Evolutionary conservation across 2,888 invertebrate species (phyloP), one percentile per base, ranked within the genome.

Genomic region (Pseudococcus viburni): DNA sequence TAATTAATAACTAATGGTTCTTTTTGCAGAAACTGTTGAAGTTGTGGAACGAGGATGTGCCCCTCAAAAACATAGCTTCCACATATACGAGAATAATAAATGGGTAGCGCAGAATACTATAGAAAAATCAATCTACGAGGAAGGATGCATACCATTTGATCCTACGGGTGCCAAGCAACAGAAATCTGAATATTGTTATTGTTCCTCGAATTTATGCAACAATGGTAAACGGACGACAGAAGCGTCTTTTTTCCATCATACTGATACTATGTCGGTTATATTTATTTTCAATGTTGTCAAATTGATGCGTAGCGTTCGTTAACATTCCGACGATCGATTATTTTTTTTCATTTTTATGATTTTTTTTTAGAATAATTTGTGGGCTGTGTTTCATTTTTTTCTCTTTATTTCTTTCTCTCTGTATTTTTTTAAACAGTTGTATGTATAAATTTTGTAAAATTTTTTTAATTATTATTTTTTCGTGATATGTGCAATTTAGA

Each of bases 121-220:
- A 55, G 93, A 94, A 90, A 95, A 95, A 91, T 90, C 91, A 15
- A 94, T 95, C 0, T 96, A 96, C 91, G 91, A 92, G 88, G 95
- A 95, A 90, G 96, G 95, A 12, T 96, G 96, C 91, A 92, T 93
- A 89, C 92, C 92, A 87, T 92, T 93, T 11, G 94, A 94, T 90
- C 94, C 94, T 90, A 94, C 94, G 90, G 95, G 94, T 4, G 92
- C 93, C 89, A 93, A 94, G 88, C 93, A 93, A 42, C 93, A 94
- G 42, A 93, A 93, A 68, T 93, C 94, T 0, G 93, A 94, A 92
- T 94, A 95, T 91, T 97, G 96, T 91, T 96, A 95, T 91, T 97
- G 96, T 91, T 93, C 94, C 64, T 93, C 93, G 80, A 93, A 95
- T 90, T 92, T 96, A 77, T 97, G 96, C 92, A 97, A 96, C 92